Evolutionary conservation across 2,888 invertebrate species (phyloP), one percentile per base, ranked within the genome.

Genomic region (Lochmaea crataegi): DNA sequence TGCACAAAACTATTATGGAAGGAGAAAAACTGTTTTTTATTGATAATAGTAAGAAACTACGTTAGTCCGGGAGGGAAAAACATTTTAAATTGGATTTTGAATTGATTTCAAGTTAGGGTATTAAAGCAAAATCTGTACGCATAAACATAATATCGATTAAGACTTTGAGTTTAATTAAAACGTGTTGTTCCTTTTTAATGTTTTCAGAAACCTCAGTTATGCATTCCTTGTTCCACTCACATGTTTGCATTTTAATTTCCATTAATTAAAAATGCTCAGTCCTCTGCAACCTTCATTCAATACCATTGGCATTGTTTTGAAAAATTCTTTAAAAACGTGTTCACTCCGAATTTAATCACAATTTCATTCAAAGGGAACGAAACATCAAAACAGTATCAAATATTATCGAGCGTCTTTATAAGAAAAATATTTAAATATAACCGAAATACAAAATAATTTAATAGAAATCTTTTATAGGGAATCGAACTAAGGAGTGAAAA

Each of bases 241-340:
- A 53, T 10, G 7, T 16, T 16, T 1, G 18, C 10, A 53, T 53
- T 53, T 53, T 18, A 53, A 53, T 53, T 53, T 18, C 16, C 16
- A 53, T 53, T 53, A 18, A 53, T 53, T 53, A 18, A 18, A 53
- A 53, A 53, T 53, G 53, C n/a, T 53, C 18, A 53, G 10, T 53
- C 53, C 16, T 53, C 18, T 18, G 16, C 10, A 10, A 53, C 18
- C 18, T 51, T 16, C 18, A n/a, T 53, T 53, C 9, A 53, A 53
- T 18, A 16, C 16, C 53, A 53, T 10, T 16, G 16, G 53, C 53
- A 53, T 53, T 53, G 53, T 53, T 53, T 53, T 9, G 48, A 7
- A 48, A 10, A n/a, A 16, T 2, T 18, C 16, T 10, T 18, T 3
- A 1, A 3, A 18, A 53, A 53, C 53, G 2, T 16, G 18, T 53